phyloP scores from a whole-genome alignment of 1,140 invertebrate species.

The Nephotettix cincticeps region DNA sequence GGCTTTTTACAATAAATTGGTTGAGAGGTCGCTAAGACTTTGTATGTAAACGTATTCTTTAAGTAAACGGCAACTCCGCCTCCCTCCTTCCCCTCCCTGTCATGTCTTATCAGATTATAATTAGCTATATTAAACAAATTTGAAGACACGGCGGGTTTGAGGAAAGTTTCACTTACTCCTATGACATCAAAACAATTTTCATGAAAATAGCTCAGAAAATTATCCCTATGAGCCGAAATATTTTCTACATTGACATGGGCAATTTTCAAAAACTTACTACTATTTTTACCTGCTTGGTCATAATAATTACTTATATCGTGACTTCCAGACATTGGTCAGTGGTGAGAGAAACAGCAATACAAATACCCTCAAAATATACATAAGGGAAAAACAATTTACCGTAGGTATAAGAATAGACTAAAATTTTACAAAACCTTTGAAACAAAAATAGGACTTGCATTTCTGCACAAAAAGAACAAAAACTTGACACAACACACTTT shows the following conservation, averaged over 20 bases:
- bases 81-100: too few relatives aligned
- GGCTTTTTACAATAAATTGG: too few relatives aligned
- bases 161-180: neutral
- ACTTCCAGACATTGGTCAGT: neutral
- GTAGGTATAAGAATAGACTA: neutral
- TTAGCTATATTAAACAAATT: too few relatives aligned
- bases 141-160: too few relatives aligned
- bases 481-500: neutral
- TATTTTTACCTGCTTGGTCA: neutral
- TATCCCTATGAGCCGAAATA: neutral
- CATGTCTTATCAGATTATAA: too few relatives aligned
- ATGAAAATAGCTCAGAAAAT: neutral
- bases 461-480: neutral
- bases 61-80: too few relatives aligned
- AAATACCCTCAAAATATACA: neutral
- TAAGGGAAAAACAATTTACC: neutral
- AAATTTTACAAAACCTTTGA: neutral
- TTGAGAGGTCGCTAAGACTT: too few relatives aligned
- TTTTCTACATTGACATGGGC: neutral
- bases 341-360: neutral
- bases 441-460: neutral
- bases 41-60: too few relatives aligned
- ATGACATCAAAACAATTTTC: neutral
- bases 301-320: neutral
- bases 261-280: neutral